A percentile compares a stretch with the other conserved stretches of the same genome.
phyloP scores from a whole-genome alignment of 2,113 vertebrate species.

The Anas platyrhynchos region DNA sequence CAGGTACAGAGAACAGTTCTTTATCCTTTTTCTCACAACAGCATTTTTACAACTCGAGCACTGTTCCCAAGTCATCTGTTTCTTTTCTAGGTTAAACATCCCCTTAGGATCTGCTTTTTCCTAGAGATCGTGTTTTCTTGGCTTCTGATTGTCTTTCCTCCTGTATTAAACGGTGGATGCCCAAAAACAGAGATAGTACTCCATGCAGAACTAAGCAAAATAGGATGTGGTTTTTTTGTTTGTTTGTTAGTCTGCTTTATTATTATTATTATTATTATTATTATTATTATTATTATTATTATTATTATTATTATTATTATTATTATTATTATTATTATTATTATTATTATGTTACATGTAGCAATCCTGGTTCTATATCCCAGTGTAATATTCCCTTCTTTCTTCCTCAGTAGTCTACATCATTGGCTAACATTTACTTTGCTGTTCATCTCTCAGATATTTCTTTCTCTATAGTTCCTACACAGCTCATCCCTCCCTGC shows the following conservation, averaged over 20 bases:
- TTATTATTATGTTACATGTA: not conserved
- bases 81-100: not conserved
- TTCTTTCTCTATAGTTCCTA: not conserved
- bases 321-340: not conserved
- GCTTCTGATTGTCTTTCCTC: not conserved
- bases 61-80: rapidly evolving
- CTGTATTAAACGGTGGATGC: not conserved
- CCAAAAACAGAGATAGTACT: not conserved
- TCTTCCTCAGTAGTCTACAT: not conserved
- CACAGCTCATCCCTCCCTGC: not conserved
- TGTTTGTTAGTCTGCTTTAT: no score
- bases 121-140: not conserved
- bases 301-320: no score
- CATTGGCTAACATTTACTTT: not conserved
- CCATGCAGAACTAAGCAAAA: not conserved
- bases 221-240: not conserved
- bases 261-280: no score
- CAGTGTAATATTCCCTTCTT: not conserved
- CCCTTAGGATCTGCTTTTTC: not conserved
- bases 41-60: not conserved
- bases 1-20: not conserved
- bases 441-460: not conserved
- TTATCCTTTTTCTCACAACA: not conserved
- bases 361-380: not conserved
- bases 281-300: no score